Conservation (phyloP, 2,888 invertebrate genomes). For the Apeira syringaria region DNA sequence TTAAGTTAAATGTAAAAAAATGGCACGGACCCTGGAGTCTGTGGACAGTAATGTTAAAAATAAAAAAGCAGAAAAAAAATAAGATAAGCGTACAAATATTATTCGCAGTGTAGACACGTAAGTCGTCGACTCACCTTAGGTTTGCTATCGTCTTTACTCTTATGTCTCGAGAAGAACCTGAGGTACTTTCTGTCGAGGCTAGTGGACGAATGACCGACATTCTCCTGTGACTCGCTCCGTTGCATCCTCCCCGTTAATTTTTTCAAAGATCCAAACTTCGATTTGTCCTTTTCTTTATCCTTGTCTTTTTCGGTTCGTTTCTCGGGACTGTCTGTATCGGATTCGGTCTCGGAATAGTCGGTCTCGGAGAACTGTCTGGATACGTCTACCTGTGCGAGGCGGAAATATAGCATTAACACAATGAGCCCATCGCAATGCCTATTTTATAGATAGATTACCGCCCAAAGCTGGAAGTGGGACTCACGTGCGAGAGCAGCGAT, state of each 20-base stretch:
- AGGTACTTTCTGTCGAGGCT: constrained; percentile 89
- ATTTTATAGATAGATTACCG: too few species aligned
- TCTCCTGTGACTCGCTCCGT: constrained; percentile 68
- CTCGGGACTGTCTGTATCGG: constrained; percentile 56
- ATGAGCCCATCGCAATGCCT: too few species aligned
- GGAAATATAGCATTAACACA: too few species aligned
- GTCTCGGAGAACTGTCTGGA: constrained; percentile 83
- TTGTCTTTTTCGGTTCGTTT: constrained; percentile 38
- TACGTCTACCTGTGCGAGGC: constrained; percentile 57
- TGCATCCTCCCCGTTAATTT: constrained; percentile 62
- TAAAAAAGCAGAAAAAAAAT: too few species aligned
- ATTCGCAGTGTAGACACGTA: too few species aligned
- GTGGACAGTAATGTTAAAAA: too few species aligned
- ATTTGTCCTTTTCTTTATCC: constrained; percentile 58
- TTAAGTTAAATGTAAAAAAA: too few species aligned
- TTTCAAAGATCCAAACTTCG: constrained; percentile 49
- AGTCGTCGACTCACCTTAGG: constrained; percentile 52
- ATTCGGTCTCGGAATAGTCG: constrained; percentile 83
- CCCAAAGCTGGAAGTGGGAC: neutral
- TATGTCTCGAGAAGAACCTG: constrained; percentile 71
- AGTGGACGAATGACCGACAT: constrained; percentile 71
- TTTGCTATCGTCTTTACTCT: constrained; percentile 75
- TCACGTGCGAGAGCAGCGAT: neutral
- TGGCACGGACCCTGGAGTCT: too few species aligned
- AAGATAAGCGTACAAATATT: too few species aligned